A percentile compares a stretch with the other conserved stretches of the same genome.
phyloP scores from a whole-genome alignment of 2,888 invertebrate genomes.

The Dolichomitus sp. region DNA sequence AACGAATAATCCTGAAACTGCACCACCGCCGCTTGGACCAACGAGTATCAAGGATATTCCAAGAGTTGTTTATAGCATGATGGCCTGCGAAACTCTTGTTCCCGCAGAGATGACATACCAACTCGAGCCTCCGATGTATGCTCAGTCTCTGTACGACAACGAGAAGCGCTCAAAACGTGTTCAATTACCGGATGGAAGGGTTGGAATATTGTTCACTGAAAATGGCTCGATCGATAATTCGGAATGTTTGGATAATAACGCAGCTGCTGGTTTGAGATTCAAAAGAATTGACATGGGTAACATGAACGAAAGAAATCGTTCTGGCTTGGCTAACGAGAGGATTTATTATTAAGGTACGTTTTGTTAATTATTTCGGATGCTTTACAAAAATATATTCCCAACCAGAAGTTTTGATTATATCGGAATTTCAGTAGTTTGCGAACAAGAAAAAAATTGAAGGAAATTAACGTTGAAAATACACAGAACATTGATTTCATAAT shows the following conservation, averaged over 20 bases:
- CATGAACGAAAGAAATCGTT: background rate
- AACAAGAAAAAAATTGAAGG: no score
- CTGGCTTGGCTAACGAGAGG: background rate
- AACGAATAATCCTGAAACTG: background rate
- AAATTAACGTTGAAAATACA: no score
- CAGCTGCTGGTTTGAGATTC: background rate
- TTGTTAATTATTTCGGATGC: background rate
- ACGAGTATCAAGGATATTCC: slow-evolving; percentile 5
- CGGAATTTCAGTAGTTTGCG: no score
- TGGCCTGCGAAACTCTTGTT: slow-evolving; percentile 2
- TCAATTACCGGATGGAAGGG: slow-evolving; percentile 49
- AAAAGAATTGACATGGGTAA: slow-evolving; percentile 5
- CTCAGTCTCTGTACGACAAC: slow-evolving; percentile 1
- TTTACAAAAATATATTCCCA: no score
- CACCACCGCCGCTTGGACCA: background rate
- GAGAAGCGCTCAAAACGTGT: slow-evolving; percentile 35
- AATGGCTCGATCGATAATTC: slow-evolving; percentile 21
- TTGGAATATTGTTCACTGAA: slow-evolving; percentile 50
- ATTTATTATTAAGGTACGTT: slow-evolving; percentile 30
- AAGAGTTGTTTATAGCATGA: background rate
- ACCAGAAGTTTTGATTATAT: no score
- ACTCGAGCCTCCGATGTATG: background rate
- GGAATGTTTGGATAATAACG: slow-evolving; percentile 3
- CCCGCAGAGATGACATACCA: slow-evolving; percentile 5
- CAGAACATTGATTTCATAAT: no score